Evolutionary conservation across 1,140 invertebrate species (phyloP), one percentile per base, ranked within the genome.

Genomic region (Dinoponera quadriceps): DNA sequence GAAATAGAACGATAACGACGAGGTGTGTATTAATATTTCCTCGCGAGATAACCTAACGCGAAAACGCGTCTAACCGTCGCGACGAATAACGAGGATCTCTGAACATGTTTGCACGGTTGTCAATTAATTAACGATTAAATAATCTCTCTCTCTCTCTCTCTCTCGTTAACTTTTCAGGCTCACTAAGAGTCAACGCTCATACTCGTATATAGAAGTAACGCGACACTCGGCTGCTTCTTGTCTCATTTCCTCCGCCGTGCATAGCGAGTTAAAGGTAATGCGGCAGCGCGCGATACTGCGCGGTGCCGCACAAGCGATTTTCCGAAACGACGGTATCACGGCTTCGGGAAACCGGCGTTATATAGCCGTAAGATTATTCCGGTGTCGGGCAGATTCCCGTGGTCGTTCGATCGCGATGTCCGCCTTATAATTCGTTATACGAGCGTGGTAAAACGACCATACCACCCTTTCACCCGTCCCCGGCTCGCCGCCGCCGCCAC

Each of bases 351-450:
- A 77, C 48, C 51, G 18, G 51, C 9, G 33, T 71, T 57, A 80
- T 59, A 57, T 59, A 71, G 51, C 51, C 25, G 27, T 48, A 51
- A 48, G 68, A 49, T 71, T 49, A 54, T 69, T 62, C 65, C 75
- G 0, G 44, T 38, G 48, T 33, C 54, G 73, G 13, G 68, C 54
- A 63, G 71, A 63, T 69, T 68, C 29, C 55, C 48, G 69, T 3
- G 65, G 57, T 72, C 65, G 84, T 78, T 78, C 60, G 80, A 84
- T 84, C 68, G 72, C 59, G 20, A 59, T 55, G 62, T 44, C n/a
- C 4, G 25, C 33, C 27, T 74, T 83, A 73, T 72, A 75, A 82
- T 83, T 83, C 80, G 80, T 86, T 80, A 87, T 83, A 86, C 81
- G 73, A 80, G 69, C 65, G 33, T n/a, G 51, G 33, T 78, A 48